Percentiles rank a stretch among this genome's conserved stretches.
Evolutionary conservation across 2,888 invertebrate genomes (phyloP).

Genomic region (Nemapogon koenigi): DNA sequence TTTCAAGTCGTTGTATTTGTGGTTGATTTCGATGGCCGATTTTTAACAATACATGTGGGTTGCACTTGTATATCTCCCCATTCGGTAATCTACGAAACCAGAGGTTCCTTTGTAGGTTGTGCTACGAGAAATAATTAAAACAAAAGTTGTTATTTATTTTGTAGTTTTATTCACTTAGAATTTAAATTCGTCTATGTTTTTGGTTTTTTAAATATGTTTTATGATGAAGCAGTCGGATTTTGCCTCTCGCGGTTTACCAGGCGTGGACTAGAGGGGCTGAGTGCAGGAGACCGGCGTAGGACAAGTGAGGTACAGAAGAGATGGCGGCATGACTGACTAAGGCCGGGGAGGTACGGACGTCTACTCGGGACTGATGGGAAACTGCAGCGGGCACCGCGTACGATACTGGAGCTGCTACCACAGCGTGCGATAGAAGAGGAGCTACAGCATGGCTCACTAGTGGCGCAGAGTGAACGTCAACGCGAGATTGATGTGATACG

Average conservation of each 20-base stretch:
- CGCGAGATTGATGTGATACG: slow-evolving; percentile 26
- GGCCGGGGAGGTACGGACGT: slow-evolving; percentile 34
- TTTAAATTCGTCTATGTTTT: too few relatives aligned
- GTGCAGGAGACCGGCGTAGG: slow-evolving; percentile 26
- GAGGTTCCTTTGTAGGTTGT: too few relatives aligned
- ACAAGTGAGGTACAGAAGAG: slow-evolving; percentile 20
- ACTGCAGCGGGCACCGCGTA: slow-evolving; percentile 21
- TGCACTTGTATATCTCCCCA: too few relatives aligned
- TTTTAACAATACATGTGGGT: too few relatives aligned
- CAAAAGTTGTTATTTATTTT: too few relatives aligned
- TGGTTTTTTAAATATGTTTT: too few relatives aligned
- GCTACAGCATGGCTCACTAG: slow-evolving; percentile 18
- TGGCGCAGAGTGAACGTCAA: slow-evolving; percentile 29
- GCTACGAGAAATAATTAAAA: too few relatives aligned
- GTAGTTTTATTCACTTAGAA: too few relatives aligned
- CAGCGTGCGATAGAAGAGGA: slow-evolving; percentile 18
- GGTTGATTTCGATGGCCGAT: too few relatives aligned
- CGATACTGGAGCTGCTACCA: slow-evolving; percentile 19
- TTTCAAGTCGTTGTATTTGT: too few relatives aligned
- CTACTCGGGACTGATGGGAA: slow-evolving; percentile 41
- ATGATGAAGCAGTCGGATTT: too few relatives aligned
- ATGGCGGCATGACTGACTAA: slow-evolving; percentile 26
- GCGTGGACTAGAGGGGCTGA: slow-evolving; percentile 30
- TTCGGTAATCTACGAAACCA: too few relatives aligned
- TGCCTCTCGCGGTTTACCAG: slow-evolving; percentile 47